A percentile compares a stretch with the other conserved stretches of the same genome.
Evolutionary conservation across 2,113 vertebrate genomes (phyloP).

Genomic region (Macrotis lagotis): DNA sequence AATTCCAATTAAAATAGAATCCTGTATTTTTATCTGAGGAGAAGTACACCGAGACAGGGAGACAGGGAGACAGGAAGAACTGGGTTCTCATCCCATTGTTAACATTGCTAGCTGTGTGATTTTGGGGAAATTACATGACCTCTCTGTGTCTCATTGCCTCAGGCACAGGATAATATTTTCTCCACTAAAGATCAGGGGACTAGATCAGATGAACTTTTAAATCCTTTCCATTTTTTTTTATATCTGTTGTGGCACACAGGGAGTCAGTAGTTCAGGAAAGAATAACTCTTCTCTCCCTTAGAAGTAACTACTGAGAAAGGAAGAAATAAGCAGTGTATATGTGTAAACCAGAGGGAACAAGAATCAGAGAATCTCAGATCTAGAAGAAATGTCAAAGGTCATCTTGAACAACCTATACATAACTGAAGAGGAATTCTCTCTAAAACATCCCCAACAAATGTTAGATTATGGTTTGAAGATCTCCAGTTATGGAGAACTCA

Average conservation of each 20-base stretch:
- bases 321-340: conserved; percentile 35
- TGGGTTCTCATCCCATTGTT: neutral
- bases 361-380: neutral
- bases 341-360: neutral
- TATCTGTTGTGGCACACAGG: neutral
- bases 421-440: neutral
- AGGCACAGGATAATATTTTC: neutral
- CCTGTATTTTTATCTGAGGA: neutral
- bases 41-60: neutral
- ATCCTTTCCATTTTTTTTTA: neutral
- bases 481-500: neutral
- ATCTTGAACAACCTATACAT: neutral
- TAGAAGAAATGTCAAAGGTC: neutral
- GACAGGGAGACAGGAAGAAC: neutral
- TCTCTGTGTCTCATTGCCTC: neutral
- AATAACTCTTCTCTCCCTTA: conserved; percentile 30
- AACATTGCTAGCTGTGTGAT: neutral
- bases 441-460: neutral
- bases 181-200: neutral
- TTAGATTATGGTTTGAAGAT: neutral
- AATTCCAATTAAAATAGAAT: neutral
- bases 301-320: conserved; percentile 34
- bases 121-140: neutral
- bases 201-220: neutral
- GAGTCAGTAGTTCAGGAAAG: conserved; percentile 28